phyloP scores from a whole-genome alignment of 2,797 vertebrate species.

The Austrolebias charrua region DNA sequence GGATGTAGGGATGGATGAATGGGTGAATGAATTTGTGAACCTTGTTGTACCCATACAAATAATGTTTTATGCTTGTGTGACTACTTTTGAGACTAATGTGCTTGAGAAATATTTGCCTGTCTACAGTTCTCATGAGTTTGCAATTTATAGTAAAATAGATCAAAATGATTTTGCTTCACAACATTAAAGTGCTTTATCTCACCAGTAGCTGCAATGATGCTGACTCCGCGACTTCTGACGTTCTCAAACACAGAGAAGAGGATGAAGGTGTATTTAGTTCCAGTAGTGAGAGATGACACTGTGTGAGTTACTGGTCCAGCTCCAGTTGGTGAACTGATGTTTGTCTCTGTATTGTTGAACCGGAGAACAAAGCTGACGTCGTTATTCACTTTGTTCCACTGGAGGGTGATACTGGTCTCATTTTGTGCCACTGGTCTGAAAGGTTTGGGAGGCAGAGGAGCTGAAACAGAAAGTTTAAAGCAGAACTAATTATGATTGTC shows the following conservation, averaged over 20 bases:
- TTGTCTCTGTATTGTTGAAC: neutral
- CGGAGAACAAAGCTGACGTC: conserved; percentile 30
- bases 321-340: neutral
- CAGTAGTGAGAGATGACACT: conserved; percentile 34
- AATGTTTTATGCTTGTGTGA: too few species aligned
- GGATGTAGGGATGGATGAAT: too few species aligned
- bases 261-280: conserved; percentile 32
- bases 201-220: rapidly evolving
- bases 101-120: too few species aligned
- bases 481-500: neutral
- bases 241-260: conserved; percentile 28
- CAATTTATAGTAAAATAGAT: too few species aligned
- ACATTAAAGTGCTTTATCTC: neutral
- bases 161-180: too few species aligned
- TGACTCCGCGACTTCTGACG: neutral
- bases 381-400: conserved; percentile 32
- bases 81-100: too few species aligned
- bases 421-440: neutral
- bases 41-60: too few species aligned
- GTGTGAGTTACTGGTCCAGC: neutral
- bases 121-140: too few species aligned
- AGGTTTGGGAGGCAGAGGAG: neutral
- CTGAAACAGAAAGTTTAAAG: neutral
- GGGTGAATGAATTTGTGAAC: too few species aligned
- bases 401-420: conserved; percentile 38